These are phyloP conservation scores for Holcopasites calliopsidis DNA, from an alignment of 1,140 invertebrate species.

Conservation along the genomic window DNA sequence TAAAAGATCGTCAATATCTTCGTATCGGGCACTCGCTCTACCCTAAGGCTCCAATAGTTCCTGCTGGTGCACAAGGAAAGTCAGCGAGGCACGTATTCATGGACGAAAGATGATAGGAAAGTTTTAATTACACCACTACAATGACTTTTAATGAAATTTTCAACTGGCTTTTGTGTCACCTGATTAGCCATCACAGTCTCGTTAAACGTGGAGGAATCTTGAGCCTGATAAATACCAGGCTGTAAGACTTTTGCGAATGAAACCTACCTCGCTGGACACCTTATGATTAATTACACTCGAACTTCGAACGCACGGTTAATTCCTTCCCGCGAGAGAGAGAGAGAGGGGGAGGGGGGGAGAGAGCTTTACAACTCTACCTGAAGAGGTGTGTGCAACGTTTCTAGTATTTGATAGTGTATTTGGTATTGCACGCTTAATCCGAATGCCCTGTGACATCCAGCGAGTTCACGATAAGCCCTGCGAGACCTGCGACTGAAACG, in stretches of 20 bases:
- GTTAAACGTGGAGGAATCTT: slow-evolving; percentile 9
- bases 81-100: slow-evolving; percentile 14
- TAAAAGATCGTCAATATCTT: no score
- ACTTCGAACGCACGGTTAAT: not conserved
- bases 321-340: no score
- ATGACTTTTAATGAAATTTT: slow-evolving; percentile 37
- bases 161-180: slow-evolving; percentile 33
- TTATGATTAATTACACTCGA: not conserved
- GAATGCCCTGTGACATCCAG: not conserved
- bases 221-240: not conserved
- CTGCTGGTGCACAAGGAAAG: no score
- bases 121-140: slow-evolving; percentile 42
- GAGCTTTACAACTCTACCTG: no score
- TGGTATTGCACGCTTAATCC: not conserved
- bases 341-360: no score
- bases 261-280: not conserved
- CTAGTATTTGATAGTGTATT: no score
- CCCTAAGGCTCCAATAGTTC: no score
- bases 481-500: slow-evolving; percentile 6
- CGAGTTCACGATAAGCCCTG: not conserved
- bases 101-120: slow-evolving; percentile 30
- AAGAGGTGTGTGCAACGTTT: no score
- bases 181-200: slow-evolving; percentile 7
- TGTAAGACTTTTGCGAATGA: no score
- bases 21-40: not conserved